Base-by-base conservation (phyloP, 2,888 invertebrate genomes). In the Lasioglossum calceatum region DNA sequence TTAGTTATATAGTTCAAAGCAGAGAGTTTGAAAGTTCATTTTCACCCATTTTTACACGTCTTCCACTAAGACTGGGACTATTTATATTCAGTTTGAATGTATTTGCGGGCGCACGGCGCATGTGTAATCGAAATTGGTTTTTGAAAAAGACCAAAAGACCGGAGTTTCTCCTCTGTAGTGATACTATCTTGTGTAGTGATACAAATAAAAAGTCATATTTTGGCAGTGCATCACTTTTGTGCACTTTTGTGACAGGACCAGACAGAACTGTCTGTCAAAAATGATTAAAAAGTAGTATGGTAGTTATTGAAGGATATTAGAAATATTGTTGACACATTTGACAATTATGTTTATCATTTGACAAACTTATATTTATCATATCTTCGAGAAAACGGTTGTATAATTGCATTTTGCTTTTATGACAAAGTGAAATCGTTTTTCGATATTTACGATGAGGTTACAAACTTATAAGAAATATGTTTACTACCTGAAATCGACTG, bases 401-500 rank as follows among this genome's bases (percentile, higher is more conserved):
- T 61, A 58, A 39, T 50, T 83, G 67, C 74, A 61, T 5, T 78
- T 77, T 47, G 27, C 7, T 27, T 32, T 39, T n/a, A 44, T 47
- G 5, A 36, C n/a, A 72, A 12, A n/a, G 14, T 73, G 76, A n/a
- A 67, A 70, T 64, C 42, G 4, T 70, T 27, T 44, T 36, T 39
- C 23, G 71, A 4, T 4, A 77, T 14, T 23, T 32, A 88, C 12
- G 54, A 91, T 91, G 91, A 72, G 84, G 47, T 39, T 77, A 61
- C 58, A 47, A 75, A 71, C 50, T 27, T 85, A 82, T n/a, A 86
- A 86, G 32, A 93, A 87, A 86, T 92, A 90, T 74, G 71, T 93
- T 47, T 91, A 92, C 50, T 93, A 93, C 47, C 84, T 95, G 16
- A 95, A 94, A 91, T 92, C 93, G n/a, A 89, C 92, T 64, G 94